phyloP scores from a whole-genome alignment of 2,113 vertebrate genomes.

The Menidia beryllina region DNA sequence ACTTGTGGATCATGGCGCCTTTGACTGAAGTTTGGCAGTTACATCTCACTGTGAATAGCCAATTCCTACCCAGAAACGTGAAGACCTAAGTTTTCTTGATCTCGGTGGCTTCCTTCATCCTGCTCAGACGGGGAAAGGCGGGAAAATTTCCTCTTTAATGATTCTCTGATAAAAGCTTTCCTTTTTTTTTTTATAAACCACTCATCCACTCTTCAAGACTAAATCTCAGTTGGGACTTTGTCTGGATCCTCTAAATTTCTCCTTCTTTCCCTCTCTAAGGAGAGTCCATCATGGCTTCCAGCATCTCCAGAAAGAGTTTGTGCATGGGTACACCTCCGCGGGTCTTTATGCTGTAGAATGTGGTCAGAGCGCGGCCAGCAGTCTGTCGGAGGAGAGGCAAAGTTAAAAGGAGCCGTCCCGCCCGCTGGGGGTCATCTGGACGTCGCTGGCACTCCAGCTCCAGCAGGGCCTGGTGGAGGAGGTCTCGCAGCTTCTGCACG shows the following conservation, averaged over 20 bases:
- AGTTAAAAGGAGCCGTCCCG: constrained; percentile 89
- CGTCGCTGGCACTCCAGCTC: constrained; percentile 87
- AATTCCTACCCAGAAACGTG: constrained; percentile 22
- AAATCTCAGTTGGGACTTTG: constrained; percentile 33
- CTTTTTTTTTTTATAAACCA: constrained; percentile 51
- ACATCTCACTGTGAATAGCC: constrained; percentile 40
- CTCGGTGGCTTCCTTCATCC: constrained; percentile 39
- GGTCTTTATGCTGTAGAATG: constrained; percentile 92
- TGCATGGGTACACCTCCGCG: constrained; percentile 94
- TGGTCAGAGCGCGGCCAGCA: constrained; percentile 89
- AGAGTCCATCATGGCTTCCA: constrained; percentile 96
- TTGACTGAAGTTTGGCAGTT: constrained; percentile 53
- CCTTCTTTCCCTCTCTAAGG: constrained; percentile 63
- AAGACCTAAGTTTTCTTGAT: constrained; percentile 27
- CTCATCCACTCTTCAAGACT: constrained; percentile 46
- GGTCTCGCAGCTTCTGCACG: constrained; percentile 90
- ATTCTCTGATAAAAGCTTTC: constrained; percentile 50
- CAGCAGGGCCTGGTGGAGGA: constrained; percentile 91
- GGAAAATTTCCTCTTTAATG: constrained; percentile 39
- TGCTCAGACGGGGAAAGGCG: constrained; percentile 29
- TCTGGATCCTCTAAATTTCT: background rate
- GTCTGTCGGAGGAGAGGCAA: constrained; percentile 92
- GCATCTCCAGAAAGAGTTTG: constrained; percentile 96
- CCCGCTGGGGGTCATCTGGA: constrained; percentile 85
- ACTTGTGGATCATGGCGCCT: constrained; percentile 40